Evolutionary conservation across 2,888 invertebrate genomes (phyloP).

Genomic region (Cosmia trapezina): DNA sequence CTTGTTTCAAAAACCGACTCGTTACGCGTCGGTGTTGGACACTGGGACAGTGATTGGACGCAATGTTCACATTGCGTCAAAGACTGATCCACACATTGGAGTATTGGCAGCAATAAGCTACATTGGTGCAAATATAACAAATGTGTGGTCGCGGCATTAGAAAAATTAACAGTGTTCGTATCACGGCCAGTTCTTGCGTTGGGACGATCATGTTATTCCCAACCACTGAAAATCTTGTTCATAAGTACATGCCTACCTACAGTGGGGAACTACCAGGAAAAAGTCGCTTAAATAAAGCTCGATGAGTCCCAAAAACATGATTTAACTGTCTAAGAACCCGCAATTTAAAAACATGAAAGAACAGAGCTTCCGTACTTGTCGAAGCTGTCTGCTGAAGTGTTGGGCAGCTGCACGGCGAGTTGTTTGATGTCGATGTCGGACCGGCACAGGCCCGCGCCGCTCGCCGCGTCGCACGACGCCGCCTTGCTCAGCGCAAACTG

Average conservation of each 20-base stretch:
- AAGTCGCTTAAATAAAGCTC: background rate
- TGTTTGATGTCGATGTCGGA: constrained; percentile 79
- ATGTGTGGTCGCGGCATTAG: no score
- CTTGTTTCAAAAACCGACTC: no score
- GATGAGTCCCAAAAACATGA: background rate
- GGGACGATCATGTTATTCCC: background rate
- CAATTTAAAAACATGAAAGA: background rate
- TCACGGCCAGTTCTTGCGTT: background rate
- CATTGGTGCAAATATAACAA: no score
- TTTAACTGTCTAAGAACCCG: background rate
- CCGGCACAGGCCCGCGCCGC: constrained; percentile 48
- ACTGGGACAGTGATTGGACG: no score
- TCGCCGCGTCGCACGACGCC: constrained; percentile 73
- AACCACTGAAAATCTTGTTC: background rate
- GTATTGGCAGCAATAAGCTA: no score
- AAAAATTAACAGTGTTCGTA: background rate
- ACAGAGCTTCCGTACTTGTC: constrained; percentile 70
- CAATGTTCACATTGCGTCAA: no score
- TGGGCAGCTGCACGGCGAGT: constrained; percentile 80
- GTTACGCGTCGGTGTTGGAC: no score
- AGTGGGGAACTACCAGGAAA: background rate
- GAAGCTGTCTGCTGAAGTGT: constrained; percentile 69
- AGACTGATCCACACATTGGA: no score
- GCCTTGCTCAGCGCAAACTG: constrained; percentile 73
- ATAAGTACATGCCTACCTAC: background rate